Conservation (phyloP, 2,797 vertebrate species). For the Australoheros facetus region DNA sequence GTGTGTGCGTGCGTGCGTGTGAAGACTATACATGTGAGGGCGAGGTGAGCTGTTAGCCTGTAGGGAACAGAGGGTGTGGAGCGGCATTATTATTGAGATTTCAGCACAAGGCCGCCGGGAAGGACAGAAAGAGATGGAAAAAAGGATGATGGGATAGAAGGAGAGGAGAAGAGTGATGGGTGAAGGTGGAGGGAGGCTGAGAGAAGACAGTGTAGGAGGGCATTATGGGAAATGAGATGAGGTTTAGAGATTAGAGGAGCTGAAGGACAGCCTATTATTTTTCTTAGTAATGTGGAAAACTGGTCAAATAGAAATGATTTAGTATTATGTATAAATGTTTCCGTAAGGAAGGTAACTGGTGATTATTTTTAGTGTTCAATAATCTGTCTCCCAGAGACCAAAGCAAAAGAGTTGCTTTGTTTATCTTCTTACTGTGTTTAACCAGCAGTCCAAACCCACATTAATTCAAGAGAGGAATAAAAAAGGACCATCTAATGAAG, state of each 20-base stretch:
- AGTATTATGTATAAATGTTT: not conserved
- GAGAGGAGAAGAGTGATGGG: conserved; percentile 26
- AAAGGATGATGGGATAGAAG: conserved; percentile 48
- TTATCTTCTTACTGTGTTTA: no score
- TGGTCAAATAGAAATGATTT: not conserved
- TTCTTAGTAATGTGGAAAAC: not conserved
- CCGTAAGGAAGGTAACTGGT: not conserved
- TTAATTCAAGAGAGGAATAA: no score
- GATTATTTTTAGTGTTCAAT: not conserved
- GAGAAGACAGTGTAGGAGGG: conserved; percentile 10
- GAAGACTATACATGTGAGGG: conserved; percentile 17
- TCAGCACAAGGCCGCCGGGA: conserved; percentile 58
- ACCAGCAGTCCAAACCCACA: no score
- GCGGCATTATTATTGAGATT: conserved; percentile 64
- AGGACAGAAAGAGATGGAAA: conserved; percentile 50
- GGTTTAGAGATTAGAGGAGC: conserved; percentile 33
- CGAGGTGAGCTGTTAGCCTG: conserved; percentile 39
- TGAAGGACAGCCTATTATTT: not conserved
- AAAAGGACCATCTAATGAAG: not conserved
- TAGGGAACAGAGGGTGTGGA: conserved; percentile 38
- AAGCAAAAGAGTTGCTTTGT: no score
- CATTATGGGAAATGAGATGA: conserved; percentile 53
- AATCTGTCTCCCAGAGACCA: not conserved
- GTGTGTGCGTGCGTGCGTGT: not conserved
- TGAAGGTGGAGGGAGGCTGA: conserved; percentile 6